Evolutionary conservation across 2,113 vertebrate species (phyloP).

Genomic region (Glaucomys volans): DNA sequence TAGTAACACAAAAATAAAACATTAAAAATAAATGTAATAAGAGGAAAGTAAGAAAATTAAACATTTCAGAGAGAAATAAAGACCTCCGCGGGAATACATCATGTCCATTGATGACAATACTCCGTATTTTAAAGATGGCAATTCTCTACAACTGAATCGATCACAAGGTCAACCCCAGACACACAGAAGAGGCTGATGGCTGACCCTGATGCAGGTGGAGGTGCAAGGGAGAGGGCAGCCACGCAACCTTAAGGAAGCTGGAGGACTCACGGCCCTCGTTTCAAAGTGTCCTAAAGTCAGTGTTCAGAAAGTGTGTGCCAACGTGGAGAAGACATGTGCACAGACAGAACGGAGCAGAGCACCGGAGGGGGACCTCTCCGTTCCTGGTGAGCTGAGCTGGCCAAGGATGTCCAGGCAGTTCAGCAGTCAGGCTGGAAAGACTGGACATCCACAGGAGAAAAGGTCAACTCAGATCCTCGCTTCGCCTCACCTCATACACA

Average conservation of each 20-base stretch:
- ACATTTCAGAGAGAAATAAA: not conserved
- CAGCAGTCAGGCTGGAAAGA: not conserved
- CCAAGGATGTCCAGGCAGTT: not conserved
- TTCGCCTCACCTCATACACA: not conserved
- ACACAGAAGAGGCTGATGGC: not conserved
- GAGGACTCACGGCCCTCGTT: not conserved
- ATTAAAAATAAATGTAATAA: slow-evolving; percentile 14
- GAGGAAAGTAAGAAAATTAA: not conserved
- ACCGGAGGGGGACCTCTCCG: not conserved
- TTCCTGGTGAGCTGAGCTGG: not conserved
- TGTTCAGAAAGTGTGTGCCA: not conserved
- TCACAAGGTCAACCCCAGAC: not conserved
- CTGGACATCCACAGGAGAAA: not conserved
- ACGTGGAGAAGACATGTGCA: not conserved
- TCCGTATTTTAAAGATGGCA: not conserved
- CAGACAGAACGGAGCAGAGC: not conserved
- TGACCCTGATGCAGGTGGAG: not conserved
- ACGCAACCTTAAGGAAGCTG: not conserved
- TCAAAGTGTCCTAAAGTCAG: not conserved
- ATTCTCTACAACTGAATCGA: not conserved
- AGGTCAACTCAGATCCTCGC: not conserved
- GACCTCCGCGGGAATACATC: not conserved
- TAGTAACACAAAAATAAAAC: not conserved
- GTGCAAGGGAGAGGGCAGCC: not conserved
- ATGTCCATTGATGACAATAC: not conserved